Evolutionary conservation across 2,797 vertebrate genomes (phyloP), one percentile per base, ranked within the genome.

Genomic region (Eleutherodactylus coqui): DNA sequence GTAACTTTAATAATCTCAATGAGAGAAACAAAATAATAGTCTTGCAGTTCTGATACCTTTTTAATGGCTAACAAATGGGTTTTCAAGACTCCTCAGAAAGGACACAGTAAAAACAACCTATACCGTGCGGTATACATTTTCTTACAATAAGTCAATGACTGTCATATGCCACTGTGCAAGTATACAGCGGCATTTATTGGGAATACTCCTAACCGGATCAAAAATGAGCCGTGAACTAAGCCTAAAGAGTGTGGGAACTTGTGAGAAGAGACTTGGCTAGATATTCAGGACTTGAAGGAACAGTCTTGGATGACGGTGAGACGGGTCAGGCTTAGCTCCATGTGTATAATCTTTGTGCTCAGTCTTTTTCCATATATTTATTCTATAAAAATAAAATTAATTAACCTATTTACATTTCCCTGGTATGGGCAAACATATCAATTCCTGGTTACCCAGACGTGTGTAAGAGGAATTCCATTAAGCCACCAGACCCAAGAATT

Each of bases 371-470:
- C 64, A 72, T 7, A 1, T 3, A 62, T n/a, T 55, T 80, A 75
- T 62, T 24, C 64, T 86, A 86, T n/a, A 81, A 86, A 45, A 84
- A 21, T 51, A 70, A 67, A 80, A 67, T 36, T 77, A 78, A 84
- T 81, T 67, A 38, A 80, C 55, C 69, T 75, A 80, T 84, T 2
- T 87, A 79, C 77, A 72, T 29, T 75, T 64, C 34, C 76, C 67
- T 60, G 53, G 67, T 51, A 83, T 38, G 64, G 45, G 64, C 11
- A 70, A 69, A 55, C 41, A 75, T 55, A 32, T 79, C 24, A 75
- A 51, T 51, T 60, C 76, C 19, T 60, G 64, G 2, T 47, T 43
- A 60, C 34, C n/a, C 73, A 75, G n/a, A 29, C 13, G 27, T 27
- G 53, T 24, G 49, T 41, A 76, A n/a, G 36, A 79, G 75, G 36